These are phyloP conservation scores for Furcifer pardalis DNA, from an alignment of 2,797 vertebrate genomes.

Conservation along the genomic window DNA sequence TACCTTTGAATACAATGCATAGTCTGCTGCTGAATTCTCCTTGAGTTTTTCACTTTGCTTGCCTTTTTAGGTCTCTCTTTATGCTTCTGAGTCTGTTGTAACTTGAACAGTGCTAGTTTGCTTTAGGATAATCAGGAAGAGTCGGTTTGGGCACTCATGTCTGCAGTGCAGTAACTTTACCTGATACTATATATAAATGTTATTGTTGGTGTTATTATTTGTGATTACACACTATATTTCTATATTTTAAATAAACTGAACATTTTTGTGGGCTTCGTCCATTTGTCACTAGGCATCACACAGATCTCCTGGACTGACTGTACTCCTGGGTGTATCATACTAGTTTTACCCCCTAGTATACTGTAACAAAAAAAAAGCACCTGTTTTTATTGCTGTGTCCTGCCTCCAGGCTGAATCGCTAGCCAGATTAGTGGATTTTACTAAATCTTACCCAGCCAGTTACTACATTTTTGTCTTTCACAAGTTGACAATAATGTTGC, in stretches of 20 bases:
- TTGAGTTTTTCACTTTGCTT: not conserved
- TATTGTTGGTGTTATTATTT: not conserved
- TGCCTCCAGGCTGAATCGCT: not conserved
- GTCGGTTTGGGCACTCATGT: no score
- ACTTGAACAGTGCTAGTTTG: not conserved
- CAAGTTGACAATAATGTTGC: not conserved
- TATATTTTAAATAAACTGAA: not conserved
- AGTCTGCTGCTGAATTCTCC: no score
- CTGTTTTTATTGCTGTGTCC: not conserved
- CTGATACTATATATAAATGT: no score
- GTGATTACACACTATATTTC: not conserved
- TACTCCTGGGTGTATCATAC: no score
- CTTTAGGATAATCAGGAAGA: no score
- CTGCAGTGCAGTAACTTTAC: no score
- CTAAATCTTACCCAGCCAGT: not conserved
- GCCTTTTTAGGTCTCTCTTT: not conserved
- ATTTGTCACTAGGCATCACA: not conserved
- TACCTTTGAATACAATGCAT: slow-evolving; percentile 6
- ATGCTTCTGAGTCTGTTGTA: not conserved
- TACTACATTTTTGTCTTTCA: not conserved
- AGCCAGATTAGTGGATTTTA: no score
- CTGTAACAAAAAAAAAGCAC: not conserved
- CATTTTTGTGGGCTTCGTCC: not conserved
- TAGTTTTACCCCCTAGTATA: not conserved
- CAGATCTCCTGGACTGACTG: not conserved